Conservation (phyloP, 1,140 invertebrate species). For the Plutomurus gul region DNA sequence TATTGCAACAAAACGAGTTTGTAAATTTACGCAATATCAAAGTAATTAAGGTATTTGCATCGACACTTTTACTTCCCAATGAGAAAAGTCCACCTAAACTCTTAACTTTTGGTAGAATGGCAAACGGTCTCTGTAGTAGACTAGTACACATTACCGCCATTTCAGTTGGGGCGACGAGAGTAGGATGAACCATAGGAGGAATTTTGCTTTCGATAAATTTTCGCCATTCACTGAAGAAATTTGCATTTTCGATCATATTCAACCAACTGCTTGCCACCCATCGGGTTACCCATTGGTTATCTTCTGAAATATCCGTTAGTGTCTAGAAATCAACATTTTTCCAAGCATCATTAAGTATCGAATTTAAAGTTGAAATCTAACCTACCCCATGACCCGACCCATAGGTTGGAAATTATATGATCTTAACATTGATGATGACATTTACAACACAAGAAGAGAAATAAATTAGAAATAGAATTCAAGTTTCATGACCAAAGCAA, state of each 20-base stretch:
- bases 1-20: not conserved
- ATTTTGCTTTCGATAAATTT: not conserved
- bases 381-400: too few species aligned
- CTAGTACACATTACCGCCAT: not conserved
- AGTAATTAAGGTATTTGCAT: too few species aligned
- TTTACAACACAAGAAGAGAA: too few species aligned
- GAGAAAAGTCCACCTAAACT: too few species aligned
- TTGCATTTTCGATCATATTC: not conserved
- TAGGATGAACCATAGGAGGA: not conserved
- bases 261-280: not conserved
- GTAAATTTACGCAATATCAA: not conserved
- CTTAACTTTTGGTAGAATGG: too few species aligned
- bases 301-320: not conserved
- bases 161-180: not conserved
- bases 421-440: too few species aligned
- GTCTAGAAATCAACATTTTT: not conserved
- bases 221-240: not conserved
- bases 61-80: too few species aligned
- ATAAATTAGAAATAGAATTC: too few species aligned
- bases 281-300: not conserved
- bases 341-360: too few species aligned
- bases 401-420: too few species aligned
- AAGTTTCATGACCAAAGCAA: too few species aligned
- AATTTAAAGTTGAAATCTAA: too few species aligned
- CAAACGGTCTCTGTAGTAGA: not conserved